A percentile compares a stretch with the other conserved stretches of the same genome.
phyloP scores from a whole-genome alignment of 1,140 invertebrate genomes.

The Hylaeus volcanicus region DNA sequence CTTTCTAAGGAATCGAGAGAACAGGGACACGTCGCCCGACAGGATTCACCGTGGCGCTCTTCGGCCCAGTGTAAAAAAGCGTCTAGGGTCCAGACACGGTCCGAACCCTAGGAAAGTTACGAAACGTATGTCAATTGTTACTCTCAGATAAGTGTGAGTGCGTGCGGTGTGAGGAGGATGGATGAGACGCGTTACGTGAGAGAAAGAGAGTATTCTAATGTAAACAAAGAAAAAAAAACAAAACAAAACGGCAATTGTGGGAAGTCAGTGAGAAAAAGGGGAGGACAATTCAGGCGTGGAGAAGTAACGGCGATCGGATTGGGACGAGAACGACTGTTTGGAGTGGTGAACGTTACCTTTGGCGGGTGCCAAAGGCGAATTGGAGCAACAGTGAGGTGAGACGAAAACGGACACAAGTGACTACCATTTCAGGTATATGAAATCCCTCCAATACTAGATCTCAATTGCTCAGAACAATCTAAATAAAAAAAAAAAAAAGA shows the following conservation, averaged over 20 bases:
- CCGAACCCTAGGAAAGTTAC: slow-evolving; percentile 75
- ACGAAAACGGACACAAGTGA: slow-evolving; percentile 31
- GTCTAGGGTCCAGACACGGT: slow-evolving; percentile 43
- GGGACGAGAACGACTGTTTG: not conserved
- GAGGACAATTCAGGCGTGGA: not conserved
- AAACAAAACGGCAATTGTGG: not conserved
- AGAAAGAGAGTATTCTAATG: slow-evolving; percentile 37
- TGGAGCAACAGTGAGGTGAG: slow-evolving; percentile 22
- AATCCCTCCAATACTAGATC: slow-evolving; percentile 75
- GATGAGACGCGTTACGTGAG: slow-evolving; percentile 20
- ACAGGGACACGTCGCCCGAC: slow-evolving; percentile 7
- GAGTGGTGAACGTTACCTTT: slow-evolving; percentile 2
- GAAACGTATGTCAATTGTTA: slow-evolving; percentile 78
- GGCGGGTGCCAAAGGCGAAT: slow-evolving; percentile 4
- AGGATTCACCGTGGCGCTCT: slow-evolving; percentile 13
- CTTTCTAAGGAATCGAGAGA: slow-evolving; percentile 13
- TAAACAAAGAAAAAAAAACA: slow-evolving; percentile 3
- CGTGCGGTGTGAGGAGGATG: slow-evolving; percentile 51
- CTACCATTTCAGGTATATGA: slow-evolving; percentile 68
- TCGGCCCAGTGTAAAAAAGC: not conserved
- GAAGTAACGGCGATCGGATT: not conserved
- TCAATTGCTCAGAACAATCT: slow-evolving; percentile 76
- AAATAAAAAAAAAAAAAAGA: slow-evolving; percentile 42
- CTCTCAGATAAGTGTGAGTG: slow-evolving; percentile 71
- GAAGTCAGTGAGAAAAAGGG: not conserved